Percentiles rank a stretch among this genome's conserved stretches.
These are phyloP conservation scores for Charaxes varanes DNA, from an alignment of 1,140 invertebrate genomes.

Conservation along the genomic window DNA sequence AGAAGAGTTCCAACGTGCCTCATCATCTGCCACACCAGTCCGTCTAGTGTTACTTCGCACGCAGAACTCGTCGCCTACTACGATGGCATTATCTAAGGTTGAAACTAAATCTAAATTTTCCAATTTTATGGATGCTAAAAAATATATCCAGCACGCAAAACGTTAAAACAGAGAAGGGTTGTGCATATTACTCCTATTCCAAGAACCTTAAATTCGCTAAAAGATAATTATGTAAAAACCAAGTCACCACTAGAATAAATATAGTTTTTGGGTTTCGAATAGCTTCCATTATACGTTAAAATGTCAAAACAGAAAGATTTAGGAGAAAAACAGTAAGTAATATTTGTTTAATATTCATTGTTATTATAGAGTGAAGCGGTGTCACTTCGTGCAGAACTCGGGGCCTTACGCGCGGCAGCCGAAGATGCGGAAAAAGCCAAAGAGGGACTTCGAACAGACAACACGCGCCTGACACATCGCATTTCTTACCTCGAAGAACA, in stretches of 20 bases:
- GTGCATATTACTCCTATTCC: too few species aligned
- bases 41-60: constrained; percentile 77
- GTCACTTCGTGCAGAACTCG: constrained; percentile 73
- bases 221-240: too few species aligned
- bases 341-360: too few species aligned
- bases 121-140: too few species aligned
- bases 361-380: constrained; percentile 49
- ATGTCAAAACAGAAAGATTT: too few species aligned
- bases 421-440: constrained; percentile 78
- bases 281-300: too few species aligned
- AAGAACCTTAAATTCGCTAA: too few species aligned
- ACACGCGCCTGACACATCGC: constrained; percentile 87
- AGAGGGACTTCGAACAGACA: constrained; percentile 82
- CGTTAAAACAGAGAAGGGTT: too few species aligned
- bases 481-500: constrained; percentile 93
- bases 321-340: too few species aligned
- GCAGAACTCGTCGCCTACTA: constrained; percentile 46
- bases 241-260: too few species aligned
- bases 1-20: constrained; percentile 80
- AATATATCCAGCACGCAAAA: too few species aligned
- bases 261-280: too few species aligned
- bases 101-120: constrained; percentile 7
- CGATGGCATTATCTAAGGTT: constrained; percentile 63
- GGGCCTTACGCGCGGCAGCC: constrained; percentile 73
- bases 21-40: constrained; percentile 31